phyloP scores from a whole-genome alignment of 1,140 invertebrate genomes.

The Maconellicoccus hirsutus region DNA sequence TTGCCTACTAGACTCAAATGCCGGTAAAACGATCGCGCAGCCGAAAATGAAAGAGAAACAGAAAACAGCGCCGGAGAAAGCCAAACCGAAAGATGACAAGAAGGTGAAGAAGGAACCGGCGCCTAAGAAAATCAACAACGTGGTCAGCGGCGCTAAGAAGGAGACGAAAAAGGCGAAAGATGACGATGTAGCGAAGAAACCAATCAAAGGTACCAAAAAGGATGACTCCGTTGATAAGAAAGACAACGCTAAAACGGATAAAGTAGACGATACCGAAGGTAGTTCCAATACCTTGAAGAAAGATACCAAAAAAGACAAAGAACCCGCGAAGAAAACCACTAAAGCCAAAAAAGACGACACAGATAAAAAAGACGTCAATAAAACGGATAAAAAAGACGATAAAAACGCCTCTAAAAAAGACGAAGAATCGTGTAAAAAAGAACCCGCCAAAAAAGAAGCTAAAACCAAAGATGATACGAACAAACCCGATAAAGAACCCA shows the following conservation, averaged over 20 bases:
- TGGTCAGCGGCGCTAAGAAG: neutral
- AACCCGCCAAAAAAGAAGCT: conserved; percentile 22
- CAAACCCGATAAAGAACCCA: neutral
- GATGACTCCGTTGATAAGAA: neutral
- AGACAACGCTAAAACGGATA: neutral
- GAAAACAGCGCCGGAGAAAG: neutral
- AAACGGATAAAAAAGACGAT: conserved; percentile 12
- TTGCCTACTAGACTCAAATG: neutral
- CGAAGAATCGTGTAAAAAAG: neutral
- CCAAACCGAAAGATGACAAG: neutral
- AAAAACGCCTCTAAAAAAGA: conserved; percentile 18
- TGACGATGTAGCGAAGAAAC: neutral
- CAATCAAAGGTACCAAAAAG: too few relatives aligned
- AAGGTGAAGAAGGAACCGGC: neutral
- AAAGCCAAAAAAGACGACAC: neutral
- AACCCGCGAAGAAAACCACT: conserved; percentile 1
- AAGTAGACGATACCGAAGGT: neutral
- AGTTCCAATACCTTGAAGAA: neutral
- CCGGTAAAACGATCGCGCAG: neutral
- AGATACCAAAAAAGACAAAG: conserved; percentile 26
- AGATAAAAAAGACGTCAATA: neutral
- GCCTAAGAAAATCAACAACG: neutral
- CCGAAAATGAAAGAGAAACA: conserved; percentile 1
- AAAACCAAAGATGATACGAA: conserved; percentile 15
- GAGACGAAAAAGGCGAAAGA: neutral